phyloP scores from a whole-genome alignment of 2,888 invertebrate genomes.

The Mythimna impura region DNA sequence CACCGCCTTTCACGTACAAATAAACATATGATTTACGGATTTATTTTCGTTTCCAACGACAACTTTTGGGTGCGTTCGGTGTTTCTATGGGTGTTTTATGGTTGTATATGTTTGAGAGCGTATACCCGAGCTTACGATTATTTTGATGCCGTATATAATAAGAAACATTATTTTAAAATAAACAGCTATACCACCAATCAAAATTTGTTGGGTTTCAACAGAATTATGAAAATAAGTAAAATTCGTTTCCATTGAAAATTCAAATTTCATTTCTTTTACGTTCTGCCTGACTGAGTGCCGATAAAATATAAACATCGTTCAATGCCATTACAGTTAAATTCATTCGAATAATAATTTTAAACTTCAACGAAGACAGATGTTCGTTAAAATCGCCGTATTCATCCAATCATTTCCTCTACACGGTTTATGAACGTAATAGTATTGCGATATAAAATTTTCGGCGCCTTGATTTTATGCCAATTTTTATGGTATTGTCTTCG shows the following conservation, averaged over 20 bases:
- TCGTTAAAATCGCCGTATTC: slow-evolving; percentile 69
- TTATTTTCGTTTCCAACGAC: slow-evolving; percentile 68
- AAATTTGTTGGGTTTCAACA: neutral
- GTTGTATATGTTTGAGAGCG: slow-evolving; percentile 4
- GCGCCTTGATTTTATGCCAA: slow-evolving; percentile 87
- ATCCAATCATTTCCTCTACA: slow-evolving; percentile 78
- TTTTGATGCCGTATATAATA: slow-evolving; percentile 1
- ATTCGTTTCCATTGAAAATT: neutral
- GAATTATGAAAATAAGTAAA: slow-evolving; percentile 15
- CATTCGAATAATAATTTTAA: slow-evolving; percentile 51
- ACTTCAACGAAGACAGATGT: slow-evolving; percentile 59
- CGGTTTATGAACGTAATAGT: slow-evolving; percentile 81
- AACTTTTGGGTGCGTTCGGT: slow-evolving; percentile 53
- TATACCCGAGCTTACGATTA: slow-evolving; percentile 13
- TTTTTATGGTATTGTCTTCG: slow-evolving; percentile 88
- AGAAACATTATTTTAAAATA: slow-evolving; percentile 13
- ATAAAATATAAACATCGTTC: slow-evolving; percentile 50
- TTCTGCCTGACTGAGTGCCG: slow-evolving; percentile 25
- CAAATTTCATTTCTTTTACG: slow-evolving; percentile 17
- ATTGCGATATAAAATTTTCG: slow-evolving; percentile 84
- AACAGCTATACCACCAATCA: neutral
- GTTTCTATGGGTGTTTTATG: slow-evolving; percentile 49
- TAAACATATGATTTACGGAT: slow-evolving; percentile 77
- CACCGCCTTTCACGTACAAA: slow-evolving; percentile 73
- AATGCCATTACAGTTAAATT: slow-evolving; percentile 55